Evolutionary conservation across 2,797 vertebrate genomes (phyloP).

Genomic region (Mallotus villosus): DNA sequence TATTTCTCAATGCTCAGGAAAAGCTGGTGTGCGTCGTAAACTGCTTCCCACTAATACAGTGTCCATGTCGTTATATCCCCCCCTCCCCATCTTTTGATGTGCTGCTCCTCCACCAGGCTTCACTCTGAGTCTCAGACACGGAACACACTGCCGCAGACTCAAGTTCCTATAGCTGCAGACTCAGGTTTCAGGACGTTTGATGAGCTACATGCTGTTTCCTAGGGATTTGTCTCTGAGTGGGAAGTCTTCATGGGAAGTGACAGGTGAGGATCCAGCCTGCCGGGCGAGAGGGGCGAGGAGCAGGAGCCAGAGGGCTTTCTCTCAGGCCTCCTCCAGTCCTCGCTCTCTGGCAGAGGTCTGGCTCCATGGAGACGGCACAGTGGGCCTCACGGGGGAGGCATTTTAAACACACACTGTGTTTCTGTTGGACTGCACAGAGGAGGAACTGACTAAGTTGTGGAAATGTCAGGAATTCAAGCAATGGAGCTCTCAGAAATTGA

Average conservation of each 20-base stretch:
- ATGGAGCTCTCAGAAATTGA: slow-evolving; percentile 65
- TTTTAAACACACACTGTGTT: slow-evolving; percentile 60
- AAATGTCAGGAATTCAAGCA: slow-evolving; percentile 79
- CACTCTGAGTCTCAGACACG: slow-evolving; percentile 49
- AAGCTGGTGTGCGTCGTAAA: slow-evolving; percentile 43
- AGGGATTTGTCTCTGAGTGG: slow-evolving; percentile 46
- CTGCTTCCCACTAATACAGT: slow-evolving; percentile 49
- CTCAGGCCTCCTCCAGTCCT: not conserved
- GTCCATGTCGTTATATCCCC: slow-evolving; percentile 49
- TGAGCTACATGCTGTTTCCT: slow-evolving; percentile 54
- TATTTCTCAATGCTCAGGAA: slow-evolving; percentile 35
- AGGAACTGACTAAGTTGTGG: slow-evolving; percentile 78
- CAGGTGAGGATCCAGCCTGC: slow-evolving; percentile 41
- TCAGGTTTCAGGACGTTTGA: slow-evolving; percentile 64
- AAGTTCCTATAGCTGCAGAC: slow-evolving; percentile 33
- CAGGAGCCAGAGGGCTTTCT: not conserved
- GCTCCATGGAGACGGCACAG: slow-evolving; percentile 62
- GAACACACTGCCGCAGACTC: slow-evolving; percentile 40
- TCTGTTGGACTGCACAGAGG: slow-evolving; percentile 65
- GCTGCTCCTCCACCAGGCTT: slow-evolving; percentile 56
- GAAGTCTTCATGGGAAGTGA: slow-evolving; percentile 49
- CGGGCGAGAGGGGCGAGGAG: no score
- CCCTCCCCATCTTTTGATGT: slow-evolving; percentile 56
- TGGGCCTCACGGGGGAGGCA: slow-evolving; percentile 57
- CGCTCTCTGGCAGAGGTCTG: slow-evolving; percentile 40